phyloP scores from a whole-genome alignment of 2,797 vertebrate species.

The Manis pentadactyla region DNA sequence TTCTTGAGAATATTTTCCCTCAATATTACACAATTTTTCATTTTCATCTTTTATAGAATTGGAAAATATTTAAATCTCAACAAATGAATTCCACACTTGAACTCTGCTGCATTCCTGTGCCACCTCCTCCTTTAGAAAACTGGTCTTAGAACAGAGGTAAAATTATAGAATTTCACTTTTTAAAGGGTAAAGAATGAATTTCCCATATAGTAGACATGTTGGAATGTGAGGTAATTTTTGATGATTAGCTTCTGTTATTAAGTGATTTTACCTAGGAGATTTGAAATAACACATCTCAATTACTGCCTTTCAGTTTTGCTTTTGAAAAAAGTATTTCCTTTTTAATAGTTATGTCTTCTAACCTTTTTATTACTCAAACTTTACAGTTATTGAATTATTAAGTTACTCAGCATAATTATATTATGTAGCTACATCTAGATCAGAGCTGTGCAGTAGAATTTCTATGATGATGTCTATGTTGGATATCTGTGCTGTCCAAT shows the following conservation, averaged over 20 bases:
- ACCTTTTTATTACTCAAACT: neutral
- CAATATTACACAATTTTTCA: slow-evolving; percentile 29
- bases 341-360: slow-evolving; percentile 51
- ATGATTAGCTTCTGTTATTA: slow-evolving; percentile 45
- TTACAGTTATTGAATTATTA: slow-evolving; percentile 1
- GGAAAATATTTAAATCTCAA: slow-evolving; percentile 88
- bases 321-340: slow-evolving; percentile 61
- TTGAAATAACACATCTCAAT: slow-evolving; percentile 39
- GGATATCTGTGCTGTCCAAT: neutral
- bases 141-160: slow-evolving; percentile 93
- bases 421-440: slow-evolving; percentile 20
- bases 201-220: neutral
- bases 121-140: slow-evolving; percentile 89
- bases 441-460: neutral
- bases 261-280: slow-evolving; percentile 41
- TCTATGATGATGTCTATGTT: slow-evolving; percentile 18
- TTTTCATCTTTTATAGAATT: slow-evolving; percentile 83
- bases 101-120: slow-evolving; percentile 88
- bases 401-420: slow-evolving; percentile 21
- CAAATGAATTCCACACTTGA: slow-evolving; percentile 93
- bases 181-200: slow-evolving; percentile 52
- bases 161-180: slow-evolving; percentile 64
- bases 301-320: slow-evolving; percentile 50
- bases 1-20: slow-evolving; percentile 58
- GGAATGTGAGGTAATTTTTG: slow-evolving; percentile 49